phyloP scores from a whole-genome alignment of 2,113 vertebrate genomes.

The Mustelus asterias region DNA sequence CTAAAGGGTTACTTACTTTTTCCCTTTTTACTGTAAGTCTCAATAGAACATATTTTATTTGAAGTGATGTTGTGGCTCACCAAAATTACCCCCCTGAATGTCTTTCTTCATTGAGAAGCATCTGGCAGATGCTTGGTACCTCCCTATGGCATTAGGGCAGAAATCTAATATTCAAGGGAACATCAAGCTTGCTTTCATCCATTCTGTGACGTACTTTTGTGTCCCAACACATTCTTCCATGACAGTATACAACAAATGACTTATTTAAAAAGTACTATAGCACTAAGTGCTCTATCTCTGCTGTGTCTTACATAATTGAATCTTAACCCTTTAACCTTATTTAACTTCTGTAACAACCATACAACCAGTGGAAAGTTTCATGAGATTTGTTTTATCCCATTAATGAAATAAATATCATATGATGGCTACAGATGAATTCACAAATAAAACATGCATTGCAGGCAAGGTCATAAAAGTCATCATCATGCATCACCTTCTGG shows the following conservation, averaged over 20 bases:
- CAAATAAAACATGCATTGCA: background rate
- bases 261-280: background rate
- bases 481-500: background rate
- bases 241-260: background rate
- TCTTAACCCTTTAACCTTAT: background rate
- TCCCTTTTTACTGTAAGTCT: background rate
- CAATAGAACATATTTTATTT: background rate
- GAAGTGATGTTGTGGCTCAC: background rate
- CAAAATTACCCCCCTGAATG: background rate
- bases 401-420: background rate
- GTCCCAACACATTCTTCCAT: background rate
- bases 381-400: background rate
- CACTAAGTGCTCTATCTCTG: background rate
- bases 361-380: background rate
- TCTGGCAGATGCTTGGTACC: background rate
- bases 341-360: background rate
- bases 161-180: background rate
- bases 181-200: background rate
- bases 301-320: background rate
- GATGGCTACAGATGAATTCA: background rate
- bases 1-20: background rate
- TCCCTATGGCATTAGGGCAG: background rate
- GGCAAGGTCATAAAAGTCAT: background rate
- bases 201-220: background rate
- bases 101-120: background rate